Evolutionary conservation across 2,888 invertebrate genomes (phyloP).

Genomic region (Caenorhabditis sp.): DNA sequence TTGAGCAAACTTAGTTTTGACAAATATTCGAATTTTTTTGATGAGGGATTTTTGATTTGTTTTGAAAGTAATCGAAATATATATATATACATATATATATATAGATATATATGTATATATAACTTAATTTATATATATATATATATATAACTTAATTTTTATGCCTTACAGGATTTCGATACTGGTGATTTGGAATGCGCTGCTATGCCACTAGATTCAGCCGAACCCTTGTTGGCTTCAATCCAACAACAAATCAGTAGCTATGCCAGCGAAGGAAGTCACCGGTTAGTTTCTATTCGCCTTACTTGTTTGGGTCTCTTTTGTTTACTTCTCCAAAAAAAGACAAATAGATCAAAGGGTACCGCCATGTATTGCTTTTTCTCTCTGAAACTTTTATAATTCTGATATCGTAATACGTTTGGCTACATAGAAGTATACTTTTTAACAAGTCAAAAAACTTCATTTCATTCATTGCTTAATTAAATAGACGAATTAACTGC

Average conservation of each 20-base stretch:
- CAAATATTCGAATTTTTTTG: not conserved
- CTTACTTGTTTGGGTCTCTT: too few relatives aligned
- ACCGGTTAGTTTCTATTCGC: constrained; percentile 11
- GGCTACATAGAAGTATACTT: too few relatives aligned
- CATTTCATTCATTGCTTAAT: not conserved
- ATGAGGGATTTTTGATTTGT: constrained; percentile 4
- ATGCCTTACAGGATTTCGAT: constrained; percentile 2
- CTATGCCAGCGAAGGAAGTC: constrained; percentile 20
- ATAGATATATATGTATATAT: too few relatives aligned
- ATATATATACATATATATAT: too few relatives aligned
- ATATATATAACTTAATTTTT: too few relatives aligned
- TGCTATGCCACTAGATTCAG: constrained; percentile 30
- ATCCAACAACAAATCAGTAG: constrained; percentile 20
- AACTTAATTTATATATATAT: too few relatives aligned
- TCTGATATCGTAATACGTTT: too few relatives aligned
- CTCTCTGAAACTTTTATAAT: not conserved
- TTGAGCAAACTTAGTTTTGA: constrained; percentile 7
- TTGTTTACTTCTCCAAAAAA: too few relatives aligned
- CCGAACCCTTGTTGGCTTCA: constrained; percentile 31
- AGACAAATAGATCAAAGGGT: too few relatives aligned
- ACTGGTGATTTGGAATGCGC: constrained; percentile 21
- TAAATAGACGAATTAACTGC: not conserved
- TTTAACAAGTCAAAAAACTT: not conserved
- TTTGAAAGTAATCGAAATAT: too few relatives aligned
- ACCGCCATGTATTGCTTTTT: not conserved